Percentiles rank a stretch among this genome's conserved stretches.
Evolutionary conservation across 2,797 vertebrate species (phyloP).

Genomic region (Erethizon dorsatum): DNA sequence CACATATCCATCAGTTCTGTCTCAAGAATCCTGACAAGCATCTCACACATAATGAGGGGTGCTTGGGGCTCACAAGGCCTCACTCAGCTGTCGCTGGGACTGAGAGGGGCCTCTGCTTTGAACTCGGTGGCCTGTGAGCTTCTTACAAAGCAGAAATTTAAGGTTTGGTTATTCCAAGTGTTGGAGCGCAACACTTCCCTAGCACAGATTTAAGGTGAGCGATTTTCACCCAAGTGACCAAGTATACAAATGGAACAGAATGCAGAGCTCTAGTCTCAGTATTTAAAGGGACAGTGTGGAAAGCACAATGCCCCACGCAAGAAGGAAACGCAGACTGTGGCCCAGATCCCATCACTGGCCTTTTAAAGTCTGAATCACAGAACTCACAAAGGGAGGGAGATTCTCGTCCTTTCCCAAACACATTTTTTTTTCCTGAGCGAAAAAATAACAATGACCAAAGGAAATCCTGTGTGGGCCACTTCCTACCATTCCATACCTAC

Average conservation of each 20-base stretch:
- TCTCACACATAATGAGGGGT: not conserved
- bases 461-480: constrained; percentile 77
- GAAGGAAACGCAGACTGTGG: constrained; percentile 66
- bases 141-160: not conserved
- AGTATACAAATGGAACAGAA: constrained; percentile 17
- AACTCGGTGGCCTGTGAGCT: not conserved
- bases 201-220: not conserved
- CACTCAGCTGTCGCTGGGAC: not conserved
- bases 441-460: constrained; percentile 77
- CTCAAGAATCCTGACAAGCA: not conserved
- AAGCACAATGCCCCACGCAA: constrained; percentile 2
- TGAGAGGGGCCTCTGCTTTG: not conserved
- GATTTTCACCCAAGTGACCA: not conserved
- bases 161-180: not conserved
- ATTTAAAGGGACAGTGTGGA: constrained; percentile 14
- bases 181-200: not conserved
- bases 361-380: constrained; percentile 76
- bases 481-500: constrained; percentile 75
- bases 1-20: not conserved
- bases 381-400: constrained; percentile 67
- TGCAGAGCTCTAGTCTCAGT: not conserved
- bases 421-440: constrained; percentile 46
- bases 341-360: constrained; percentile 66
- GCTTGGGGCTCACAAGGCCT: not conserved
- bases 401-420: constrained; percentile 52